Evolutionary conservation across 2,113 vertebrate species (phyloP).

Genomic region (Thalassarche chlororhynchos): DNA sequence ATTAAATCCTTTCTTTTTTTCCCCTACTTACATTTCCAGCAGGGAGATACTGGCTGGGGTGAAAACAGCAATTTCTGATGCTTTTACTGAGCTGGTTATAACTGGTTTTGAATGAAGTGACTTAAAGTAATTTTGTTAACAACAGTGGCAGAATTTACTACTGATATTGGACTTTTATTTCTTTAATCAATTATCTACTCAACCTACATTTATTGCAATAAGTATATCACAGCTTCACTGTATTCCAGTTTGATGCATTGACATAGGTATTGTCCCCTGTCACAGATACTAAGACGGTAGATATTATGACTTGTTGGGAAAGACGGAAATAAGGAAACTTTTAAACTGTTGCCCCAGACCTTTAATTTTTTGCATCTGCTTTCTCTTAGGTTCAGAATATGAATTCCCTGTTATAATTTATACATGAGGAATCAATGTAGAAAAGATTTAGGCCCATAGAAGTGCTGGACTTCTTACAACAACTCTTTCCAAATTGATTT

Average conservation of each 20-base stretch:
- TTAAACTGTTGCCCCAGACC: neutral
- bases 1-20: neutral
- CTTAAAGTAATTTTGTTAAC: neutral
- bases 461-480: neutral
- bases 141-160: neutral
- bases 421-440: neutral
- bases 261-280: neutral
- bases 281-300: neutral
- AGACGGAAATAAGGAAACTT: neutral
- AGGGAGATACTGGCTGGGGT: neutral
- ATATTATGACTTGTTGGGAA: neutral
- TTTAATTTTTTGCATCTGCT: neutral
- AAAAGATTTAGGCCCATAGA: neutral
- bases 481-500: slow-evolving; percentile 1
- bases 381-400: neutral
- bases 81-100: neutral
- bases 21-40: neutral
- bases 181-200: neutral
- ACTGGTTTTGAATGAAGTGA: neutral
- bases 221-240: neutral
- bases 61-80: neutral
- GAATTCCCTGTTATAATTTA: neutral
- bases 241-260: neutral
- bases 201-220: neutral
- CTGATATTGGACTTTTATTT: neutral